Percentiles rank a stretch among this genome's conserved stretches.
Evolutionary conservation across 2,888 invertebrate species (phyloP).

Genomic region (Drymonia ruficornis): DNA sequence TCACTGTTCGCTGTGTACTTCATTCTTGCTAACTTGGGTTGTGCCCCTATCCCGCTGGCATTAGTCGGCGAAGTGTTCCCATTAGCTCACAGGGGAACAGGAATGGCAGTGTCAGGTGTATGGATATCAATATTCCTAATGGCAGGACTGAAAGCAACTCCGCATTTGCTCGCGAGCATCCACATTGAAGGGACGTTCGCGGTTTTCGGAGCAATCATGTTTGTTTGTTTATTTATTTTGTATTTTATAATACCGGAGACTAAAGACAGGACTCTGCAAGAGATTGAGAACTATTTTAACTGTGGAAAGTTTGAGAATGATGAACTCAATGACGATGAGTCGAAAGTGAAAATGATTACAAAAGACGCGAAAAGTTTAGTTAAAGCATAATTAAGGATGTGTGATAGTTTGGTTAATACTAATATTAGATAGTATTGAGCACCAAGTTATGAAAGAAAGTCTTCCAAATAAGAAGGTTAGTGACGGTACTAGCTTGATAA

Average conservation of each 20-base stretch:
- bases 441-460: too few species aligned
- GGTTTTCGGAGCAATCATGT: conserved; percentile 34
- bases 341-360: conserved; percentile 21
- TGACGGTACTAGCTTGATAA: too few species aligned
- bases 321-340: conserved; percentile 16
- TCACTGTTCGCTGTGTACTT: conserved; percentile 55
- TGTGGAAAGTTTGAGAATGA: conserved; percentile 21
- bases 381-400: not conserved
- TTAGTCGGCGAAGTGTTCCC: conserved; percentile 67
- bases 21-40: conserved; percentile 61
- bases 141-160: conserved; percentile 52
- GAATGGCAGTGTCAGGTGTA: conserved; percentile 47
- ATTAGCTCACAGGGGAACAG: conserved; percentile 57
- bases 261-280: conserved; percentile 51
- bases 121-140: conserved; percentile 47
- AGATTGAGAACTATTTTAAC: conserved; percentile 52
- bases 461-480: too few species aligned
- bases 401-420: too few species aligned
- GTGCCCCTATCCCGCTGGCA: conserved; percentile 61
- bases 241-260: conserved; percentile 53
- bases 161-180: conserved; percentile 44
- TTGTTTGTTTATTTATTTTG: conserved; percentile 31
- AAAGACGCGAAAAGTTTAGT: not conserved
- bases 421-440: too few species aligned
- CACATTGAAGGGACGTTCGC: conserved; percentile 48